phyloP scores from a whole-genome alignment of 2,113 vertebrate genomes.

The Pachycephala philippinensis region DNA sequence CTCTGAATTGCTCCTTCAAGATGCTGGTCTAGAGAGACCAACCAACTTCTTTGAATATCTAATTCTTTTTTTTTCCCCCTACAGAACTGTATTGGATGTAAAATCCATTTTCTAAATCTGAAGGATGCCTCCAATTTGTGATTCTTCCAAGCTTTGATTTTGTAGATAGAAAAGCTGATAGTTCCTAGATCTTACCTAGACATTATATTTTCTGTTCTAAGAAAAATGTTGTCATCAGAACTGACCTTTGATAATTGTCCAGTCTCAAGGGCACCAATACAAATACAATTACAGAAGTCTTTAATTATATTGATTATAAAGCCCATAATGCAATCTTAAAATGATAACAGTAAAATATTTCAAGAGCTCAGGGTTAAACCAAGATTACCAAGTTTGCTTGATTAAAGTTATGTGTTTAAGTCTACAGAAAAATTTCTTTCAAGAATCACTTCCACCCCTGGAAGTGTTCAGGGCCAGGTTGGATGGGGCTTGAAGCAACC shows the following conservation, averaged over 20 bases:
- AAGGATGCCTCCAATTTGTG: background rate
- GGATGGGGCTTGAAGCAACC: background rate
- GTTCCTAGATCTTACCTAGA: background rate
- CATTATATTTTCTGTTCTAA: background rate
- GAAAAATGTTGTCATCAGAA: background rate
- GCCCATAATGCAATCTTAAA: background rate
- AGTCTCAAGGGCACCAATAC: background rate
- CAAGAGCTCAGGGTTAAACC: accelerated
- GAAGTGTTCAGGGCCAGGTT: accelerated
- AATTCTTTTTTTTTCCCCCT: background rate
- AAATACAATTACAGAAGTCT: background rate
- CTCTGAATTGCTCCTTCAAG: accelerated
- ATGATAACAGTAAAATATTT: background rate
- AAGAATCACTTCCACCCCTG: background rate
- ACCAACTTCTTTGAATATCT: accelerated
- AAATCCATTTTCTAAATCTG: background rate
- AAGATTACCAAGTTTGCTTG: background rate
- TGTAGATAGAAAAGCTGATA: background rate
- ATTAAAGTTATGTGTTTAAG: background rate
- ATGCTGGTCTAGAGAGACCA: background rate
- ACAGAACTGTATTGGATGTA: background rate
- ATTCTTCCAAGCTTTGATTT: background rate
- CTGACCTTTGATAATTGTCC: background rate
- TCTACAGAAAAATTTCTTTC: background rate
- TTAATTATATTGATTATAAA: background rate